phyloP scores from a whole-genome alignment of 2,888 invertebrate species.

The Vanessa cardui region DNA sequence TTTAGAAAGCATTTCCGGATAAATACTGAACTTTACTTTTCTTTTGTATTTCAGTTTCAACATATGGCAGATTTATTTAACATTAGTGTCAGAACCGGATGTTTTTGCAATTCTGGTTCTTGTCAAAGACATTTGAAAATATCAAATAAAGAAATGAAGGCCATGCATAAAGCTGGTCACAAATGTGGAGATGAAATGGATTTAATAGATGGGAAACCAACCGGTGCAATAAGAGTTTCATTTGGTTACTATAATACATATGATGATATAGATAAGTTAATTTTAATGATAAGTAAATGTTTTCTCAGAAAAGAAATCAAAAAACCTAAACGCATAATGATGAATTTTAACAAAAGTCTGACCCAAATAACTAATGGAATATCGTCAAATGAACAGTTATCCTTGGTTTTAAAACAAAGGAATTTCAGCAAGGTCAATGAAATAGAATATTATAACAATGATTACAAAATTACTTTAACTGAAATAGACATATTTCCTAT shows the following conservation, averaged over 20 bases:
- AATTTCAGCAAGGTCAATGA: conserved; percentile 32
- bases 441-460: conserved; percentile 34
- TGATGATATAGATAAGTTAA: conserved; percentile 86
- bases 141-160: conserved; percentile 86
- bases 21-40: no score
- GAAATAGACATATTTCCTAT: conserved; percentile 89
- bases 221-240: conserved; percentile 95
- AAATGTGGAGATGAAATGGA: conserved; percentile 95
- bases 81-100: conserved; percentile 95
- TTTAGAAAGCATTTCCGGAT: no score
- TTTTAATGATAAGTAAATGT: conserved; percentile 89
- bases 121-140: conserved; percentile 91
- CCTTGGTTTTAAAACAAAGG: conserved; percentile 23
- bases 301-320: conserved; percentile 81
- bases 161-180: conserved; percentile 93
- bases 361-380: conserved; percentile 12
- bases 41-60: conserved; percentile 85
- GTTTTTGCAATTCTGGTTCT: conserved; percentile 98
- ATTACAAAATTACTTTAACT: conserved; percentile 53
- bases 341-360: conserved; percentile 38
- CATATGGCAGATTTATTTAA: conserved; percentile 94
- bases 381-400: conserved; percentile 23
- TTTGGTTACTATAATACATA: conserved; percentile 95
- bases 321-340: conserved; percentile 58
- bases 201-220: conserved; percentile 92